Percentiles rank a stretch among this genome's conserved stretches.
These are phyloP conservation scores for Cepphus grylle DNA, from an alignment of 2,113 vertebrate genomes.

Conservation along the genomic window DNA sequence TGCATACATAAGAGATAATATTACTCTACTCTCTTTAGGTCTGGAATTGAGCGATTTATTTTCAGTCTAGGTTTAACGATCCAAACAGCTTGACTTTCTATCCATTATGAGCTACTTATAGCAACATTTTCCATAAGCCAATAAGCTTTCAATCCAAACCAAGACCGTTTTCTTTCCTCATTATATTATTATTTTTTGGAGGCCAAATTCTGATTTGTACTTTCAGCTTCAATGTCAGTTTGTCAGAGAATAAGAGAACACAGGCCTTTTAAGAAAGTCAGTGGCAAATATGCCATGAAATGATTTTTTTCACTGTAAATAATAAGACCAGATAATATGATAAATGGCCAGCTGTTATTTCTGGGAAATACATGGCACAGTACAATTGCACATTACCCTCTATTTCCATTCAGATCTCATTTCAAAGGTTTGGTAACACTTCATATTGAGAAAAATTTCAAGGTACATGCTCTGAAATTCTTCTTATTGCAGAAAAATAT, in stretches of 20 bases:
- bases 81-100: neutral
- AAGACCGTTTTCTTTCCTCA: neutral
- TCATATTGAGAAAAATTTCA: neutral
- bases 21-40: neutral
- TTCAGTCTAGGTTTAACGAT: neutral
- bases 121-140: neutral
- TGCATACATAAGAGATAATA: neutral
- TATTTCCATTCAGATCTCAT: neutral
- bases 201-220: neutral
- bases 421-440: neutral
- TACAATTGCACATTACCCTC: neutral
- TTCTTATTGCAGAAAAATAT: neutral
- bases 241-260: neutral
- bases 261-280: neutral
- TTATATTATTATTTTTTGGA: neutral
- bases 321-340: neutral
- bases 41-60: neutral
- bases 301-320: neutral
- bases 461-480: neutral
- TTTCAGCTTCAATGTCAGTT: neutral
- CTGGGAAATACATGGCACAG: neutral
- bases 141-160: neutral
- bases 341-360: neutral
- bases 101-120: neutral
- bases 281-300: neutral